phyloP scores from a whole-genome alignment of 2,113 vertebrate species.

The Chlorodrepanis virens region DNA sequence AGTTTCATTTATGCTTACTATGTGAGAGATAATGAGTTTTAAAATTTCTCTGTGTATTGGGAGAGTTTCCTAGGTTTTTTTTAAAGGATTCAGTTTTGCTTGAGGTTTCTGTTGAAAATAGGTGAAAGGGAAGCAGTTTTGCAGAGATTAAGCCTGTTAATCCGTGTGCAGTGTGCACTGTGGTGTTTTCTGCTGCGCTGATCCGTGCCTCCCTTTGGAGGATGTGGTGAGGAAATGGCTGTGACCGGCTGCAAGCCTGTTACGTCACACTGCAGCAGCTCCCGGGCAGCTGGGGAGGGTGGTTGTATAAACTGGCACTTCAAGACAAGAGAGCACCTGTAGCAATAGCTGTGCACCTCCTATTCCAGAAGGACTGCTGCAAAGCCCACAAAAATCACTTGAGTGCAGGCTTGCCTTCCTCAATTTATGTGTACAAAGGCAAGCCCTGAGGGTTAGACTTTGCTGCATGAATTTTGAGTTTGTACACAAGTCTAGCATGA shows the following conservation, averaged over 20 bases:
- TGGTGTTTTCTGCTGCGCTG: neutral
- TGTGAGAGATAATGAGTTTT: neutral
- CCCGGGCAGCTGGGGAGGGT: neutral
- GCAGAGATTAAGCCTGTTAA: neutral
- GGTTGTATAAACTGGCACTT: neutral
- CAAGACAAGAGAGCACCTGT: neutral
- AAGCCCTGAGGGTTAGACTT: neutral
- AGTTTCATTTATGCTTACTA: neutral
- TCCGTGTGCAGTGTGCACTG: accelerated
- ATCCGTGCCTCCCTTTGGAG: neutral
- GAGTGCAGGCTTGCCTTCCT: neutral
- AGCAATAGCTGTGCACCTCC: neutral
- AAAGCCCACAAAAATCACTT: neutral
- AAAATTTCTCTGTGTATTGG: neutral
- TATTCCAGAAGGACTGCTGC: neutral
- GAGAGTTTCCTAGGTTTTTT: neutral
- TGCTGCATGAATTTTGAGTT: neutral
- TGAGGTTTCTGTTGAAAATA: neutral
- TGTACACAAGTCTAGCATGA: neutral
- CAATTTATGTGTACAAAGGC: neutral
- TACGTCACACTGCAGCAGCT: neutral
- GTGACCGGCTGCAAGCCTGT: neutral
- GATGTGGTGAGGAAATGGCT: neutral
- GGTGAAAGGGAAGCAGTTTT: neutral
- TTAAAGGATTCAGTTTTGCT: neutral